phyloP scores from a whole-genome alignment of 1,140 invertebrate species.

The Daktulosphaira vitifoliae region DNA sequence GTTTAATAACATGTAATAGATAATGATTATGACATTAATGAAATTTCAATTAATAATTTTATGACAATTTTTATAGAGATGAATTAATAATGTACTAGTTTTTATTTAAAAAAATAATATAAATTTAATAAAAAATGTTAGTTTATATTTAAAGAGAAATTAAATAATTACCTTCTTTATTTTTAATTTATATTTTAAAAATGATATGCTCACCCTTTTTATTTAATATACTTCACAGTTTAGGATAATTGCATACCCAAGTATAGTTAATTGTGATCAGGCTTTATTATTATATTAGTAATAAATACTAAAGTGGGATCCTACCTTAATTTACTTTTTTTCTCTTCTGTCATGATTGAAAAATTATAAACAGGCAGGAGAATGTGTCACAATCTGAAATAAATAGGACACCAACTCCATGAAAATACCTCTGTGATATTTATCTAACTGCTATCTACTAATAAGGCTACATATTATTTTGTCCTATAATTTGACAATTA shows the following conservation, averaged over 20 bases:
- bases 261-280: slow-evolving; percentile 5
- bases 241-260: slow-evolving; percentile 7
- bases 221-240: slow-evolving; percentile 3
- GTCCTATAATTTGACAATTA: too few species aligned
- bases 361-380: slow-evolving; percentile 32
- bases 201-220: slow-evolving; percentile 30
- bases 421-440: slow-evolving; percentile 23
- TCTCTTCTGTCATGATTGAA: slow-evolving; percentile 33
- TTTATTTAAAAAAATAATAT: too few species aligned
- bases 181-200: too few species aligned
- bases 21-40: too few species aligned
- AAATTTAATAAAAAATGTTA: too few species aligned
- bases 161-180: too few species aligned
- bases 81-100: too few species aligned
- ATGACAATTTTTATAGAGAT: too few species aligned
- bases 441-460: slow-evolving; percentile 2
- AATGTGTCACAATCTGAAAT: slow-evolving; percentile 34
- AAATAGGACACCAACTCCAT: slow-evolving; percentile 31
- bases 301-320: slow-evolving; percentile 26
- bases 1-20: too few species aligned
- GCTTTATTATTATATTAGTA: slow-evolving; percentile 29
- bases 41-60: too few species aligned
- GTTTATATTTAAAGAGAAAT: too few species aligned
- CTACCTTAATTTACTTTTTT: slow-evolving; percentile 34
- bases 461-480: too few species aligned